These are phyloP conservation scores for Hyperoodon ampullatus DNA, from an alignment of 2,113 vertebrate species.

Conservation along the genomic window DNA sequence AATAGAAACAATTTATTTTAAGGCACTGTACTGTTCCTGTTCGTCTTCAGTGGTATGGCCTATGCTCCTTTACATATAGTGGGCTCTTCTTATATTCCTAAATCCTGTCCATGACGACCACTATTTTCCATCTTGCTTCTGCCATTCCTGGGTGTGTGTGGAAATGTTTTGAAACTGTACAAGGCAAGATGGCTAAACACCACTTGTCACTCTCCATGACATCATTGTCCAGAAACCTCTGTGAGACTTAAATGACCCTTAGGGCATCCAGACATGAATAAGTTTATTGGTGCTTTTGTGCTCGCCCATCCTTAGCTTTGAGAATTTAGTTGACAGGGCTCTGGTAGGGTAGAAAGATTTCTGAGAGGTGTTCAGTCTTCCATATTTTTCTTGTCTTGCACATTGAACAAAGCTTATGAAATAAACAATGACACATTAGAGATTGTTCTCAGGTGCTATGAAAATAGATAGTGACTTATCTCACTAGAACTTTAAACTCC, in stretches of 20 bases:
- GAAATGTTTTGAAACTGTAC: neutral
- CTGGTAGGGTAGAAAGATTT: neutral
- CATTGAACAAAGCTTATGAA: neutral
- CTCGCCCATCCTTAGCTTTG: neutral
- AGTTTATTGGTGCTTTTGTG: neutral
- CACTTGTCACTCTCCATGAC: neutral
- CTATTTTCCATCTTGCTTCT: neutral
- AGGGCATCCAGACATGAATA: accelerated
- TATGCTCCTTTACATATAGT: neutral
- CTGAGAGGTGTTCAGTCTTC: neutral
- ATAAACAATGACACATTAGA: neutral
- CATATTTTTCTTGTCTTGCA: neutral
- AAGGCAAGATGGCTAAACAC: neutral
- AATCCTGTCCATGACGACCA: neutral
- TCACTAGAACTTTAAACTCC: neutral
- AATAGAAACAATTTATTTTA: neutral
- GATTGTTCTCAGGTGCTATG: neutral
- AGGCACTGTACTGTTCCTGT: neutral
- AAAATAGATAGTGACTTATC: neutral
- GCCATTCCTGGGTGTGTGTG: neutral
- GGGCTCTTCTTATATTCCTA: neutral
- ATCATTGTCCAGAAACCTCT: neutral
- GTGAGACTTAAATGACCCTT: neutral
- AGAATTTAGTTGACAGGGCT: neutral
- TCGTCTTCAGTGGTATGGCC: neutral